Base-by-base conservation (phyloP, 2,113 vertebrate genomes). In the Poicephalus meyeri region DNA sequence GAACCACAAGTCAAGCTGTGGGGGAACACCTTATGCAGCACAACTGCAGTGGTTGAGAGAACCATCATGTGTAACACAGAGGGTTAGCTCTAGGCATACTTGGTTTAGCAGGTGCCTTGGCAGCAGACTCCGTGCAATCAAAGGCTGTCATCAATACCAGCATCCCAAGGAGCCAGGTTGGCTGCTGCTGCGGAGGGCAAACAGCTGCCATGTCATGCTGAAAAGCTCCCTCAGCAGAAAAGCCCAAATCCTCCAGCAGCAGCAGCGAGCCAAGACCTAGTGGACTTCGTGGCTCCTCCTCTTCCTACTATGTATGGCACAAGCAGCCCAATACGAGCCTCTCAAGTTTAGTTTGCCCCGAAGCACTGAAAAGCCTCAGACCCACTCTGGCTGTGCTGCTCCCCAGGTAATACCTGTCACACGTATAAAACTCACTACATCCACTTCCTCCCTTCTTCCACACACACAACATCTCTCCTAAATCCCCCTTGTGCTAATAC, bases 21-120 rank as follows among this genome's bases (percentile, higher is more conserved):
- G 44, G 24, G 4, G 7, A 37, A 23, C 4, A 9, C 37, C 29
- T 63, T 4, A 4, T 2, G 7, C 24, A n/a, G 24, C 29, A 5
- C 0, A 5, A 2, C 53, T n/a, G 6, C 2, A 1, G 12, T 0
- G 3, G 11, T 0, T 47, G 39, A 33, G 44, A 46, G 44, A 46
- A 11, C 17, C n/a, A 35, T 18, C 21, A 37, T 24, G 19, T 2
- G 3, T 20, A 5, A 14, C 1, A 6, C 47, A 17, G 46, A 17
- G 47, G 16, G 53, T 8, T 86, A 80, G 2, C 61, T 50, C 8
- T 33, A 23, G 13, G 28, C 39, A 50, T 20, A 9, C 1, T 1
- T 4, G 16, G 0, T 11, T 35, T 31, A 86, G 80, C 77, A 69
- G 68, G 68, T 69, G 58, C n/a, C 77, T 77, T 49, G 79, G 74